Percentiles rank a stretch among this genome's conserved stretches.
phyloP scores from a whole-genome alignment of 2,888 invertebrate species.

The Hirudinaria manillensis region DNA sequence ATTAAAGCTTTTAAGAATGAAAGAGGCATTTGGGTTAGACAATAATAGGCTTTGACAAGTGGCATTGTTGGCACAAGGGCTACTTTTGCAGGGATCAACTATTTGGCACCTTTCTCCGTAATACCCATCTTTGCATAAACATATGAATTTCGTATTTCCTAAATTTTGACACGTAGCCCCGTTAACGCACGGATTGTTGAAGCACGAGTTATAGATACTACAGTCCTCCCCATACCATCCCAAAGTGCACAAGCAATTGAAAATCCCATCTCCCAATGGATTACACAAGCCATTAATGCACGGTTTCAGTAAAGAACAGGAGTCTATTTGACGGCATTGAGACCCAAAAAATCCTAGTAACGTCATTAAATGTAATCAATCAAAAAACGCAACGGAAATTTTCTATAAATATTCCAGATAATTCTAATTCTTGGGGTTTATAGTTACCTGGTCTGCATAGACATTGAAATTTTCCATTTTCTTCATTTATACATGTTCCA shows the following conservation, averaged over 20 bases:
- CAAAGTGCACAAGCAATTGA: conserved; percentile 32
- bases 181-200: conserved; percentile 34
- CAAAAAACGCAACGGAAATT: no score
- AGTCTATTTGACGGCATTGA: conserved; percentile 31
- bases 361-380: neutral
- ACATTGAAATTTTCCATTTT: conserved; percentile 30
- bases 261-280: conserved; percentile 31
- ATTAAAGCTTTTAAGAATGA: neutral
- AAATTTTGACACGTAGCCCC: conserved; percentile 31
- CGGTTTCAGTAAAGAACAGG: conserved; percentile 26
- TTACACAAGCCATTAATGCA: conserved; percentile 34
- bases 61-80: conserved; percentile 16
- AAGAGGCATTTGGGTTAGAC: neutral
- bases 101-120: conserved; percentile 44
- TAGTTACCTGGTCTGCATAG: conserved; percentile 32
- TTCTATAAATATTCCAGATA: no score
- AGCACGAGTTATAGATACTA: conserved; percentile 35
- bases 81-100: conserved; percentile 42
- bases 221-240: conserved; percentile 58
- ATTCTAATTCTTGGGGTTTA: neutral
- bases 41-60: conserved; percentile 23
- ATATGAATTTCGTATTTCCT: conserved; percentile 38
- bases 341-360: conserved; percentile 36
- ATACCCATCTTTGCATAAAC: conserved; percentile 43
- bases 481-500: conserved; percentile 34